These are phyloP conservation scores for Gymnopithys bicolor DNA, from an alignment of 2,797 vertebrate species.

Conservation along the genomic window DNA sequence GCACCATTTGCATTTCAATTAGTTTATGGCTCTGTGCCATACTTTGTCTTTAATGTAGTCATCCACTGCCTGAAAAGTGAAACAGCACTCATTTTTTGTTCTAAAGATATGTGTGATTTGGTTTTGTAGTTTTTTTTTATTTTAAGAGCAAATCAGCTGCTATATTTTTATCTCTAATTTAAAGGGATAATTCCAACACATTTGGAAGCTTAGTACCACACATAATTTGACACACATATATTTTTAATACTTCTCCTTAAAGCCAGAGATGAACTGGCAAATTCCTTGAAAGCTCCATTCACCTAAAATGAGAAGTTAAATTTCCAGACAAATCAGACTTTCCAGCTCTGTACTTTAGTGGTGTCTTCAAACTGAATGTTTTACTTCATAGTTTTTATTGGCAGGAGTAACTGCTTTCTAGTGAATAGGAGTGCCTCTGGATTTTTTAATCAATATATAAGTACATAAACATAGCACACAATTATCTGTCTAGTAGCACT, in stretches of 20 bases:
- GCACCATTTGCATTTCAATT: slow-evolving; percentile 57
- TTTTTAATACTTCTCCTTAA: not conserved
- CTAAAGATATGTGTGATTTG: not conserved
- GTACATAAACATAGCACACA: not conserved
- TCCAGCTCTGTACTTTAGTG: not conserved
- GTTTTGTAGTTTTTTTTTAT: not conserved
- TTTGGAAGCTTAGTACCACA: not conserved
- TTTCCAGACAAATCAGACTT: not conserved
- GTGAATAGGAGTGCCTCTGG: not conserved
- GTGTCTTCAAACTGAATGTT: not conserved
- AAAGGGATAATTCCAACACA: not conserved
- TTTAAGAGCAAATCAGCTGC: not conserved
- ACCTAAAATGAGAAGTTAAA: not conserved
- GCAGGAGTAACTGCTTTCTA: not conserved
- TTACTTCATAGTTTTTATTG: not conserved
- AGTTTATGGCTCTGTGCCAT: not conserved
- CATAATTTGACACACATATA: not conserved
- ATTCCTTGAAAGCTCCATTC: not conserved
- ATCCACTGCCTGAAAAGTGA: not conserved
- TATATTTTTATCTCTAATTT: not conserved
- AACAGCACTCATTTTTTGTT: not conserved
- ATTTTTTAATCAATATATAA: not conserved
- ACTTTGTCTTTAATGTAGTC: not conserved
- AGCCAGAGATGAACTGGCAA: not conserved
- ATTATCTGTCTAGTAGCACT: not conserved